Conservation (phyloP, 2,113 vertebrate species). For the Capricornis sumatraensis region DNA sequence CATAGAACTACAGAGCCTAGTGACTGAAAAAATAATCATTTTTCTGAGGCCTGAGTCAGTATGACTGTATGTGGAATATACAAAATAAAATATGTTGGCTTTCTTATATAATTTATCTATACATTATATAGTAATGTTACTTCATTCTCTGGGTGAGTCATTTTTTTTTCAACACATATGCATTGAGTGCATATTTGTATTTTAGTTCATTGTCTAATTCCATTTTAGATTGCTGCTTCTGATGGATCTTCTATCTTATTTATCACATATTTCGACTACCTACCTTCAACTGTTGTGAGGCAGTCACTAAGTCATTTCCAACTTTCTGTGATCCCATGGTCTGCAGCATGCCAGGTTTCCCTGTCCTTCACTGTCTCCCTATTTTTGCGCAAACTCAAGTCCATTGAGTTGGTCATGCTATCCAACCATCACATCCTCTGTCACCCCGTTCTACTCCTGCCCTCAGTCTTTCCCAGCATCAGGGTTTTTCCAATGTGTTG, state of each 20-base stretch:
- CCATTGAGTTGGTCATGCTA: neutral
- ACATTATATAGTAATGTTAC: neutral
- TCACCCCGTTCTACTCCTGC: neutral
- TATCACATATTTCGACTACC: neutral
- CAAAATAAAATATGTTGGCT: neutral
- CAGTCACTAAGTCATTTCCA: neutral
- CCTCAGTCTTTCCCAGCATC: neutral
- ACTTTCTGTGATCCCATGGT: neutral
- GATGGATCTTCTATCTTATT: neutral
- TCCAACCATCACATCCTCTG: neutral
- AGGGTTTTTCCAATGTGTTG: neutral
- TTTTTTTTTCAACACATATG: neutral
- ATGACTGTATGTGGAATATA: neutral
- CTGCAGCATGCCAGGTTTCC: neutral
- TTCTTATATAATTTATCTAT: neutral
- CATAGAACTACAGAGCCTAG: neutral
- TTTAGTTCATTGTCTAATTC: neutral
- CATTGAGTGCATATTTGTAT: neutral
- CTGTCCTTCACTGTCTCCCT: neutral
- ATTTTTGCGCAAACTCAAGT: neutral
- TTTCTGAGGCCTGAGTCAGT: neutral
- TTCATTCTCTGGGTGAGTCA: neutral
- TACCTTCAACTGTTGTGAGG: neutral
- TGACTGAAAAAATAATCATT: neutral
- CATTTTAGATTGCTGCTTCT: neutral